Evolutionary conservation across 1,140 invertebrate genomes (phyloP).

Genomic region (Zaprionus vittiger): DNA sequence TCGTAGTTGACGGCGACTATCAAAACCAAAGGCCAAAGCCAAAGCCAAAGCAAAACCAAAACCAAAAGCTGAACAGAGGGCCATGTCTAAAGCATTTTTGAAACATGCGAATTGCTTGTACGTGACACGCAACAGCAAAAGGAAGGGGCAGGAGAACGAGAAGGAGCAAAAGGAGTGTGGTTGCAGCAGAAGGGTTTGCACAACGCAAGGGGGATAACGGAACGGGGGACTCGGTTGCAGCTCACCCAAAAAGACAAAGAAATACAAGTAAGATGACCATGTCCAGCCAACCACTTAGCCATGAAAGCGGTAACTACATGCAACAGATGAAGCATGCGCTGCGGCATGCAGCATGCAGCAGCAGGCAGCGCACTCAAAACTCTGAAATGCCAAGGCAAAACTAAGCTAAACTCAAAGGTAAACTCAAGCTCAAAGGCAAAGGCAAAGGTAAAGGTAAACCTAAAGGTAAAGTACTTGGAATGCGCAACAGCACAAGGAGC

Average conservation of each 20-base stretch:
- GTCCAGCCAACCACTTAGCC: constrained; percentile 82
- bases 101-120: constrained; percentile 84
- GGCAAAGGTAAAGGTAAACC: constrained; percentile 49
- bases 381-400: constrained; percentile 59
- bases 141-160: constrained; percentile 47
- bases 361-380: constrained; percentile 44
- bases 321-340: constrained; percentile 81
- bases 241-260: constrained; percentile 44
- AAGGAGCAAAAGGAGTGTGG: constrained; percentile 12
- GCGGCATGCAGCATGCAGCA: constrained; percentile 65
- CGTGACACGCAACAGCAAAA: constrained; percentile 82
- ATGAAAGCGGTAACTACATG: constrained; percentile 82
- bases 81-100: constrained; percentile 81
- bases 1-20: constrained; percentile 65
- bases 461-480: constrained; percentile 71
- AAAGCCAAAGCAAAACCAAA: constrained; percentile 29
- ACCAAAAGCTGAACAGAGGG: constrained; percentile 55
- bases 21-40: constrained; percentile 50
- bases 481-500: constrained; percentile 48
- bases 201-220: not conserved
- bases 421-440: constrained; percentile 35
- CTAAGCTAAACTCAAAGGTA: constrained; percentile 47
- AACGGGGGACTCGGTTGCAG: constrained; percentile 5
- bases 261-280: constrained; percentile 69
- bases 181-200: constrained; percentile 5